A percentile compares a stretch with the other conserved stretches of the same genome.
Evolutionary conservation across 2,113 vertebrate species (phyloP).

Genomic region (Gulo gulo): DNA sequence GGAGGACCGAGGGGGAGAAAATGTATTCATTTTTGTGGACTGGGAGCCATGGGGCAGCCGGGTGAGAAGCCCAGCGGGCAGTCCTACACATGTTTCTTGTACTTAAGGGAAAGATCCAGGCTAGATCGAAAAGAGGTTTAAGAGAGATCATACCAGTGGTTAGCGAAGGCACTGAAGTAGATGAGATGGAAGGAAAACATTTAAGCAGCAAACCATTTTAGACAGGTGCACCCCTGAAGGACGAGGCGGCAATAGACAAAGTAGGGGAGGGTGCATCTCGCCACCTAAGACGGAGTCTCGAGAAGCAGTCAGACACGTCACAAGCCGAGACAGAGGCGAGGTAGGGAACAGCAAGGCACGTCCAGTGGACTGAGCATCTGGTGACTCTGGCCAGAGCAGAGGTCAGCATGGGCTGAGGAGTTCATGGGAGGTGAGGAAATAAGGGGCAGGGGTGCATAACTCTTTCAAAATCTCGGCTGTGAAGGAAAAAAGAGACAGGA

Average conservation of each 20-base stretch:
- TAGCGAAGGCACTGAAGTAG: background rate
- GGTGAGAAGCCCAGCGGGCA: background rate
- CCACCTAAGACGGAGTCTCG: background rate
- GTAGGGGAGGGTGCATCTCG: background rate
- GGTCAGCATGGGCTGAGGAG: accelerated
- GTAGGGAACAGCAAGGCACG: background rate
- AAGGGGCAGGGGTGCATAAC: background rate
- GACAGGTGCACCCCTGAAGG: background rate
- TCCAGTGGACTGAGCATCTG: background rate
- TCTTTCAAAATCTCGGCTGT: background rate
- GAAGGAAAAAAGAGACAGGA: background rate
- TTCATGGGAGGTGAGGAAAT: background rate
- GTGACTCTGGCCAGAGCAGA: background rate
- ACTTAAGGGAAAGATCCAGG: background rate
- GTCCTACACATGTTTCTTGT: no score
- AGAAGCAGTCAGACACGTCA: background rate
- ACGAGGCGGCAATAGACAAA: background rate
- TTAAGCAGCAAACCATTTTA: background rate
- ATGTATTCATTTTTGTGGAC: background rate
- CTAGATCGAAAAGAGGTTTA: background rate
- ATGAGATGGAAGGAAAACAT: background rate
- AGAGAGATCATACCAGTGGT: background rate
- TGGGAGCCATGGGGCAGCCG: background rate
- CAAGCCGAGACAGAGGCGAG: background rate
- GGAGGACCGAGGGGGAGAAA: background rate